These are phyloP conservation scores for Nephrotoma guestfalica DNA, from an alignment of 2,888 invertebrate genomes.

Conservation along the genomic window DNA sequence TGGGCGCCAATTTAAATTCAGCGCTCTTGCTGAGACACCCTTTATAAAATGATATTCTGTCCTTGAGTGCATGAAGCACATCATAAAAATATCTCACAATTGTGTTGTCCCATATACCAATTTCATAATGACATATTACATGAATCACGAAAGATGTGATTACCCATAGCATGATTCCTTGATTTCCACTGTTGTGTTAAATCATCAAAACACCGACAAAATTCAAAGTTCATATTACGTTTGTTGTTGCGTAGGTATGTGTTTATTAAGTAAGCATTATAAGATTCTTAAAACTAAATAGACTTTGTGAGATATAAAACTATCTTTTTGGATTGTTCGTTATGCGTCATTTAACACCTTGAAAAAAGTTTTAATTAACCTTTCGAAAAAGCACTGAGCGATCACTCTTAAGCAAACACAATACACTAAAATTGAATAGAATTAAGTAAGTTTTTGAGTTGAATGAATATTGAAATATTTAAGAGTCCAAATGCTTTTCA, in stretches of 20 bases:
- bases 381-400: neutral
- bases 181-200: neutral
- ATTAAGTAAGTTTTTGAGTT: neutral
- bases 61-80: neutral
- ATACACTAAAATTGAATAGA: neutral
- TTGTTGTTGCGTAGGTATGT: neutral
- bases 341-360: neutral
- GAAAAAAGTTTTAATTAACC: neutral
- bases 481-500: neutral
- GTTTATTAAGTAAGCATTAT: neutral
- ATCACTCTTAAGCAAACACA: neutral
- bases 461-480: neutral
- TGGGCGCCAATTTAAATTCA: too few species aligned
- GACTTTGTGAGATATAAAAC: neutral
- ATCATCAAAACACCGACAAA: neutral
- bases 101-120: neutral
- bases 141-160: neutral
- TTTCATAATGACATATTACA: neutral
- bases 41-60: neutral
- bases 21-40: too few species aligned
- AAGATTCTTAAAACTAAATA: neutral
- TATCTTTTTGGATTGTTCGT: neutral
- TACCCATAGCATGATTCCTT: neutral
- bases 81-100: neutral
- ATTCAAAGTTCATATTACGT: neutral